Percentiles rank a stretch among this genome's conserved stretches.
Evolutionary conservation across 2,113 vertebrate species (phyloP).

Genomic region (Microtus richardsoni): DNA sequence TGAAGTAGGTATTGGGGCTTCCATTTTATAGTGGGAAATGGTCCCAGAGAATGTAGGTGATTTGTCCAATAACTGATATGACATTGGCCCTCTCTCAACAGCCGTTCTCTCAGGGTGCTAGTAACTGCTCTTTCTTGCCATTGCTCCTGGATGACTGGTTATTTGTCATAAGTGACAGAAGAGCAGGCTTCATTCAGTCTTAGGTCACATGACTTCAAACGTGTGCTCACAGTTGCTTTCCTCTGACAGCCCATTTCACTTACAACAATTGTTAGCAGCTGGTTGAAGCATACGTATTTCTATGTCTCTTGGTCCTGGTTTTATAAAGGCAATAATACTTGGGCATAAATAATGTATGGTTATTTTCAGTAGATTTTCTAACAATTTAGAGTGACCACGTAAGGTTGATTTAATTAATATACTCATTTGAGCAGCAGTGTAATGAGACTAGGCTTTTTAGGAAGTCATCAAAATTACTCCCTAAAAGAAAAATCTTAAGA

Average conservation of each 20-base stretch:
- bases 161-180: conserved; percentile 18
- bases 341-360: background rate
- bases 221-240: background rate
- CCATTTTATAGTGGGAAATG: background rate
- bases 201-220: background rate
- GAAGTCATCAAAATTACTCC: background rate
- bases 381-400: conserved; percentile 19
- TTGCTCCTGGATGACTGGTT: background rate
- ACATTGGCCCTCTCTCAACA: background rate
- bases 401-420: conserved; percentile 17
- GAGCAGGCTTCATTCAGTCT: background rate
- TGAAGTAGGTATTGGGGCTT: background rate
- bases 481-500: conserved; percentile 31
- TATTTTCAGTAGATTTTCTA: conserved; percentile 33
- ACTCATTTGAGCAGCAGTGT: conserved; percentile 5
- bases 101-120: background rate
- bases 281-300: background rate
- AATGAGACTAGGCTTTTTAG: background rate
- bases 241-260: background rate
- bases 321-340: background rate
- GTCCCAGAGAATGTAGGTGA: background rate
- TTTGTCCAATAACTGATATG: background rate
- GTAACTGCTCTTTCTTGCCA: background rate
- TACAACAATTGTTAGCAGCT: background rate
- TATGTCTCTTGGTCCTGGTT: background rate